phyloP scores from a whole-genome alignment of 2,113 vertebrate genomes.

The Oreochromis spilurus region DNA sequence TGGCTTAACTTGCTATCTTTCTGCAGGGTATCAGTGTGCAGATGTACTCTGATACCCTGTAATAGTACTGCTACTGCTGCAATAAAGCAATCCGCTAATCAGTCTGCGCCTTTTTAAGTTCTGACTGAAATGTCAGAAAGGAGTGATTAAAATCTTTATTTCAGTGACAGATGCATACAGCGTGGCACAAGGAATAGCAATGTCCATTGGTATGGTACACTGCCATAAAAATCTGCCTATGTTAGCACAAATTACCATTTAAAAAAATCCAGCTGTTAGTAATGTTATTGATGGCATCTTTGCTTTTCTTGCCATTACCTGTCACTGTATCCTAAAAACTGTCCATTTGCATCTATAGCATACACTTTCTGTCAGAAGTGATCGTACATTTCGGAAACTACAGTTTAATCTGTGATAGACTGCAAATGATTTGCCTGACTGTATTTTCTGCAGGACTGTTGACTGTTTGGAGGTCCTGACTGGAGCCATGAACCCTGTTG shows the following conservation, averaged over 20 bases:
- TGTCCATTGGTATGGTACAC: not conserved
- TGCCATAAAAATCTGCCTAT: not conserved
- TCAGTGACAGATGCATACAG: not conserved
- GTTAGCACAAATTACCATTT: not conserved
- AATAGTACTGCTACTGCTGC: not conserved
- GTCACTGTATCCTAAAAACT: not conserved
- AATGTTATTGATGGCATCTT: not conserved
- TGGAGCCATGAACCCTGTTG: slow-evolving; percentile 83
- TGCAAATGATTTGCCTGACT: not conserved
- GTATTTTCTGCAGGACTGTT: slow-evolving; percentile 74
- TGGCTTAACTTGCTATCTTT: not conserved
- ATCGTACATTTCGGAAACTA: not conserved
- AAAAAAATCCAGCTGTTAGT: not conserved
- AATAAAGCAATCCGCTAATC: not conserved
- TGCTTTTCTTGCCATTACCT: not conserved
- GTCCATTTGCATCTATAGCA: not conserved
- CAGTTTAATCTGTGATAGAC: not conserved
- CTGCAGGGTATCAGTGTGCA: not conserved
- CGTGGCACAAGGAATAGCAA: not conserved
- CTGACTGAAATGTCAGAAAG: not conserved
- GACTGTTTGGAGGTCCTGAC: slow-evolving; percentile 88
- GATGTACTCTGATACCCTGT: not conserved
- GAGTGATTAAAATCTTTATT: not conserved
- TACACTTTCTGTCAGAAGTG: not conserved
- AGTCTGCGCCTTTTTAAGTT: not conserved